These are phyloP conservation scores for Conistra vaccinii DNA, from an alignment of 2,888 invertebrate genomes.

Conservation along the genomic window DNA sequence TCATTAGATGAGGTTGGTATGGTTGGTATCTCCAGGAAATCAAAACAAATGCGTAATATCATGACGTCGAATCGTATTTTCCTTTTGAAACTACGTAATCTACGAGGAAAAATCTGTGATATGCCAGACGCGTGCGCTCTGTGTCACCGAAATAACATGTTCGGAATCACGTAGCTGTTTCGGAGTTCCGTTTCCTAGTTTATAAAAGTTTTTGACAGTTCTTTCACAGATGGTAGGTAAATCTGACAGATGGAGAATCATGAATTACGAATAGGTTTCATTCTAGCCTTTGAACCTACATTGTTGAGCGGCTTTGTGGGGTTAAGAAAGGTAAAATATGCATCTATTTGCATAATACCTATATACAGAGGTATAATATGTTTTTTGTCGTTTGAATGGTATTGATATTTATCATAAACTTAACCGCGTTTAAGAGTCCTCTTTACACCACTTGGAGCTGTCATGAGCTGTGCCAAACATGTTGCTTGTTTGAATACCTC, in stretches of 20 bases:
- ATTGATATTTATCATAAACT: background rate
- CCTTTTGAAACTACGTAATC: conserved; percentile 46
- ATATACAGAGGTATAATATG: no score
- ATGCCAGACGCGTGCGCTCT: conserved; percentile 26
- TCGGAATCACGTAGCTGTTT: conserved; percentile 35
- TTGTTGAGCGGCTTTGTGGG: no score
- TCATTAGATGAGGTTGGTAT: conserved; percentile 3
- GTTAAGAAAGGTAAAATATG: no score
- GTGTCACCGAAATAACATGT: conserved; percentile 31
- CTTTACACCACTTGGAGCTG: conserved; percentile 4
- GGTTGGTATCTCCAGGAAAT: conserved; percentile 22
- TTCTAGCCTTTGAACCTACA: no score
- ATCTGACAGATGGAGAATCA: background rate
- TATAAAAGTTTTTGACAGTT: background rate
- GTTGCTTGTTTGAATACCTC: no score
- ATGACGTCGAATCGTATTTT: conserved; percentile 32
- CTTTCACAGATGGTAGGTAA: background rate
- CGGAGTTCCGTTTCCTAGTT: conserved; percentile 13
- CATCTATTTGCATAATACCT: no score
- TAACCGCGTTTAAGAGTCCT: background rate
- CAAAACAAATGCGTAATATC: conserved; percentile 31
- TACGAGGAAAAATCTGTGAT: conserved; percentile 44
- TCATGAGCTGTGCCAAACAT: conserved; percentile 20
- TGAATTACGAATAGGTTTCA: no score
- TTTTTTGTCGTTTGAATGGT: background rate